phyloP scores from a whole-genome alignment of 2,113 vertebrate species.

The Amphilophus citrinellus region DNA sequence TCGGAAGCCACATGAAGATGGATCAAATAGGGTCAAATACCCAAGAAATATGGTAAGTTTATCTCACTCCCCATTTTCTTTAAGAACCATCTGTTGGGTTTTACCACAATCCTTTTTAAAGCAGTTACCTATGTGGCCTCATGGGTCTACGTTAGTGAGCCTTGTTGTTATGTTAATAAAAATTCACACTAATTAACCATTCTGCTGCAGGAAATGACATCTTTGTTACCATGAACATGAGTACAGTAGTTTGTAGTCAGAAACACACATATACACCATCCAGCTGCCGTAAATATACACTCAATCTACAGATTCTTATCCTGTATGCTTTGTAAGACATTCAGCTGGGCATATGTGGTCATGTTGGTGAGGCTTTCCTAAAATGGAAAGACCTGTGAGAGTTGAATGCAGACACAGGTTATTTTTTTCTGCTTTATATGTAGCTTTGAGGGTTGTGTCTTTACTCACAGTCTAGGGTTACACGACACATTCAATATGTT shows the following conservation, averaged over 20 bases:
- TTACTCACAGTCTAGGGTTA: not conserved
- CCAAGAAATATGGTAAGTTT: constrained; percentile 59
- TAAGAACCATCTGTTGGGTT: not conserved
- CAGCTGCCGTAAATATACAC: not conserved
- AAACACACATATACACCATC: not conserved
- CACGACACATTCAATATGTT: too few species aligned
- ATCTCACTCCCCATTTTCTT: not conserved
- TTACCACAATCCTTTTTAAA: not conserved
- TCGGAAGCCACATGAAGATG: constrained; percentile 45
- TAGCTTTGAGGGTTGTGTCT: not conserved
- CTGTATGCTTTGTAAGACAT: too few species aligned
- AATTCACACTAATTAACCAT: not conserved
- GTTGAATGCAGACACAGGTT: not conserved
- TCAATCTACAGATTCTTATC: not conserved
- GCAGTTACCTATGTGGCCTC: not conserved
- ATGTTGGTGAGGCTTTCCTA: too few species aligned
- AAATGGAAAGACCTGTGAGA: not conserved
- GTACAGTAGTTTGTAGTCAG: not conserved
- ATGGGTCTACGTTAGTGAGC: not conserved
- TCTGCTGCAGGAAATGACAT: not conserved
- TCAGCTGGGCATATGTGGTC: too few species aligned
- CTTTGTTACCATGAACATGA: not conserved
- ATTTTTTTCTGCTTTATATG: not conserved
- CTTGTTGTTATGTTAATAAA: not conserved
- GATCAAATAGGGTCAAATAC: constrained; percentile 59